phyloP scores from a whole-genome alignment of 2,888 invertebrate genomes.

The Plusia festucae region DNA sequence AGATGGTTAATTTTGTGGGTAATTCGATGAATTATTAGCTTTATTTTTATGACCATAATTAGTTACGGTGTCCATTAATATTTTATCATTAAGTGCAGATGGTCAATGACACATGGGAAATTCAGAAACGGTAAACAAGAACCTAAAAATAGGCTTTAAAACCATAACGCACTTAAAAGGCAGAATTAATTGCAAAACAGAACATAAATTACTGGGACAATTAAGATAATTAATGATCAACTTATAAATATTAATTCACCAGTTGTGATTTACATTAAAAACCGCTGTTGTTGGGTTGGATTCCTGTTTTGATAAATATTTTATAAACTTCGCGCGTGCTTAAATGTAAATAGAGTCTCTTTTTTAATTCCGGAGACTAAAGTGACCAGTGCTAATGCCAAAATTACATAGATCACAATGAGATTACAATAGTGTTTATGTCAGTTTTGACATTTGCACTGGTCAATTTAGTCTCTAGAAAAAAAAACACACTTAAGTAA shows the following conservation, averaged over 20 bases:
- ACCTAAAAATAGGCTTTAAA: conserved; percentile 12
- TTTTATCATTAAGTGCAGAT: neutral
- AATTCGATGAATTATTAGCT: neutral
- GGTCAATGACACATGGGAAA: neutral
- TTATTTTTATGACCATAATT: neutral
- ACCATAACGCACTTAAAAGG: neutral
- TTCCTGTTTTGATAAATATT: neutral
- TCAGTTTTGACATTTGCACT: too few species aligned
- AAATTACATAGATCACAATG: too few species aligned
- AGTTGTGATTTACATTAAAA: conserved; percentile 1
- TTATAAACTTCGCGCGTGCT: neutral
- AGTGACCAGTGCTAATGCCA: too few species aligned
- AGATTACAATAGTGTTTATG: too few species aligned
- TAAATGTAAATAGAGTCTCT: neutral
- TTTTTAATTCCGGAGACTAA: too few species aligned
- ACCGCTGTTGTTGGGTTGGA: neutral
- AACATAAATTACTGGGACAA: conserved; percentile 14
- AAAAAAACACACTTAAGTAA: too few species aligned
- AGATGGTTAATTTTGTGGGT: too few species aligned
- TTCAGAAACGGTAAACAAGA: neutral
- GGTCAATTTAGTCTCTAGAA: too few species aligned
- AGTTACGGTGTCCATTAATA: neutral
- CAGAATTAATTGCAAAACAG: conserved; percentile 25
- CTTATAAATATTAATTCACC: neutral
- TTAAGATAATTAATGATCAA: conserved; percentile 14